Conservation (phyloP, 2,113 vertebrate species). For the Anoura caudifer region DNA sequence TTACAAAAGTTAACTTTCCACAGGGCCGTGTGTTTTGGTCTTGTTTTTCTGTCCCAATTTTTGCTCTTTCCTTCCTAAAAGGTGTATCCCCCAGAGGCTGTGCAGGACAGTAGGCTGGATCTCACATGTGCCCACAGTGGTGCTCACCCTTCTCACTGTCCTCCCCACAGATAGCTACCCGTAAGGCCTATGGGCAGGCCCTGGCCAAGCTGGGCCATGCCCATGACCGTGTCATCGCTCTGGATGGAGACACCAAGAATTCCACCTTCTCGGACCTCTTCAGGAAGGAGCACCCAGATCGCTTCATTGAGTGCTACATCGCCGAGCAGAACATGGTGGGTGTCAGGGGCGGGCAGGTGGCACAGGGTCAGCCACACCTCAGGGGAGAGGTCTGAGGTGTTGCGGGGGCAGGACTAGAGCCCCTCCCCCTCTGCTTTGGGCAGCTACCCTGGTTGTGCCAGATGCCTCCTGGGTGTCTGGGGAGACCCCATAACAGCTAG, state of each 20-base stretch:
- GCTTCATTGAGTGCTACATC: slow-evolving; percentile 95
- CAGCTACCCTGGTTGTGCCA: not conserved
- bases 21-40: not conserved
- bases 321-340: slow-evolving; percentile 97
- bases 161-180: slow-evolving; percentile 87
- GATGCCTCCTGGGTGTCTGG: not conserved
- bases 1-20: not conserved
- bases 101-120: not conserved
- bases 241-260: slow-evolving; percentile 96
- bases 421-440: not conserved
- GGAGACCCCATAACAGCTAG: not conserved
- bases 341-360: not conserved
- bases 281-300: slow-evolving; percentile 93
- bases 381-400: not conserved
- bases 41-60: not conserved
- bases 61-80: not conserved
- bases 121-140: not conserved
- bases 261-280: slow-evolving; percentile 94
- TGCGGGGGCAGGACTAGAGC: too few species aligned
- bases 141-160: not conserved
- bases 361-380: not conserved
- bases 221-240: slow-evolving; percentile 89
- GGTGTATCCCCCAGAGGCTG: not conserved
- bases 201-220: slow-evolving; percentile 92
- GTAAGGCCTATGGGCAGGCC: slow-evolving; percentile 92